Evolutionary conservation across 2,113 vertebrate genomes (phyloP).

Genomic region (Paratilapia polleni): DNA sequence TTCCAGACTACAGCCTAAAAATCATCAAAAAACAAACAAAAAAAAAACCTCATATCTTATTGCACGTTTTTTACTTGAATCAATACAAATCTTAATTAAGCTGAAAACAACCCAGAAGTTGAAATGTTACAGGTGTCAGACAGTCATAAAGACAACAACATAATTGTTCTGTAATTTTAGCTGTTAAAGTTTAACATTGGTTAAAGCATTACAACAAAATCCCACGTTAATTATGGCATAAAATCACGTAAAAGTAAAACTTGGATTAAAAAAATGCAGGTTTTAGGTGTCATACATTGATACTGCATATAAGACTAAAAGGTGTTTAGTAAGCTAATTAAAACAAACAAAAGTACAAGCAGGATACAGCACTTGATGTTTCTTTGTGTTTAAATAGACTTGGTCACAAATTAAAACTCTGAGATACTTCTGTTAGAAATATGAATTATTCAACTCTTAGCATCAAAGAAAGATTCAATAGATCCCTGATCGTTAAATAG

Average conservation of each 20-base stretch:
- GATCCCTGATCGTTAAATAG: constrained; percentile 1
- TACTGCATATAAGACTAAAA: neutral
- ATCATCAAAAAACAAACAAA: too few species aligned
- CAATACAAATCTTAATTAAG: too few species aligned
- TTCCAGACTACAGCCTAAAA: too few species aligned
- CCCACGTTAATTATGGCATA: neutral
- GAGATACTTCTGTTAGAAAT: neutral
- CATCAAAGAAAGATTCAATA: constrained; percentile 4
- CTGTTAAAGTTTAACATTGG: too few species aligned
- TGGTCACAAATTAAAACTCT: neutral
- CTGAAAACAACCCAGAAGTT: too few species aligned
- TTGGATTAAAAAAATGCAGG: neutral
- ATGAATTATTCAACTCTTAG: neutral
- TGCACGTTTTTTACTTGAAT: too few species aligned
- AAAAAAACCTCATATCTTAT: too few species aligned
- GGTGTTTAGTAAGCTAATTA: neutral
- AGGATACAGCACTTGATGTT: neutral
- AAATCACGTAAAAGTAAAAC: neutral
- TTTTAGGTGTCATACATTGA: neutral
- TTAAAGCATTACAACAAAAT: neutral
- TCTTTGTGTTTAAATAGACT: neutral
- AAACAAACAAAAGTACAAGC: too few species aligned
- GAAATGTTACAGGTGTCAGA: too few species aligned
- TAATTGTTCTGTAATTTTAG: too few species aligned
- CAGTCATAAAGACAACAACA: too few species aligned